Evolutionary conservation across 2,888 invertebrate species (phyloP), one percentile per base, ranked within the genome.

Genomic region (Elmis aenea): DNA sequence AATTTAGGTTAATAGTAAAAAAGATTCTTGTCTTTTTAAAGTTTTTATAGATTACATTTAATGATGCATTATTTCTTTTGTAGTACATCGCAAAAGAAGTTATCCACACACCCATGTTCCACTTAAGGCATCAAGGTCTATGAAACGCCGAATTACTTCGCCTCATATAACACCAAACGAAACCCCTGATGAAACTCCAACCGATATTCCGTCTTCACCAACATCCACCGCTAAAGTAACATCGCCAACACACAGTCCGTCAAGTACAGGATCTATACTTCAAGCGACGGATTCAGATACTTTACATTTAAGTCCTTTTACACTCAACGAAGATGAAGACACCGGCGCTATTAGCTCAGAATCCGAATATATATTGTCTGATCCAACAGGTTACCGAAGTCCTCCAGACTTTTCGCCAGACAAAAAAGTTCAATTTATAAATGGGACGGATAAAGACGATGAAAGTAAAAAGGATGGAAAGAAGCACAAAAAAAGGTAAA

Each of bases 71-170:
- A n/a, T n/a, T 36, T 50, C 53, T 38, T 38, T 64, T 61, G 22
- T 63, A 80, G 80, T 76, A 61, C 79, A 80, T 56, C 71, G 79
- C 21, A 74, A 77, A 55, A 73, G 73, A 59, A 76, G 75, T 55
- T 79, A 79, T 55, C 79, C 76, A 15, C 79, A 80, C 55, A 74
- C 75, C 52, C 77, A 77, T 54, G 73, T 71, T 53, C 78, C 79
- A 25, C 60, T 79, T 57, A 77, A 78, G 59, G 71, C 73, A 33
- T 68, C 74, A 48, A 74, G 74, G 55, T 73, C 73, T 67, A 70
- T 75, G 63, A 73, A 72, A 57, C 70, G 73, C 39, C 68, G 62
- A 11, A 38, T 48, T 11, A 51, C 56, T 12, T 57, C 61, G 6
- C 58, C 60, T 26, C 58, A 54, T 10, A 37, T 46, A 24, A 45